These are phyloP conservation scores for Acanthacorydalis orientalis DNA, from an alignment of 2,888 invertebrate genomes.

Conservation along the genomic window DNA sequence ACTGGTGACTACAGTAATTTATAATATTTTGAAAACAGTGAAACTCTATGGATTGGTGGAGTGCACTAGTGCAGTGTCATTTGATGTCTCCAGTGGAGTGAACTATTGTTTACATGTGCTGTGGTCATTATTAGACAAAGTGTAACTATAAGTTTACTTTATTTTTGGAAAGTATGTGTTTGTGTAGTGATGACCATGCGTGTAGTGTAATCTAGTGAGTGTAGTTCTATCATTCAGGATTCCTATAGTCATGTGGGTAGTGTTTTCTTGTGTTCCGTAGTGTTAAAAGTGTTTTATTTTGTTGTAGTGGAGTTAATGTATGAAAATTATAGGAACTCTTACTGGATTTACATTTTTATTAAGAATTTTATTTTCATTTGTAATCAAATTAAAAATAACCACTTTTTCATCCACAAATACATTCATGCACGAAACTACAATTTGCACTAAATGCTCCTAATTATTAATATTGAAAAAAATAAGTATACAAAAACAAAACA, in stretches of 20 bases:
- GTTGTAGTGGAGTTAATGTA: neutral
- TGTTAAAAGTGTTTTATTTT: neutral
- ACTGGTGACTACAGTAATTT: no score
- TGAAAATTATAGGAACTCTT: no score
- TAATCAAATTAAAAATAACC: no score
- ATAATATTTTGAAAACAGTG: no score
- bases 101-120: neutral
- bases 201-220: conserved; percentile 3
- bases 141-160: neutral
- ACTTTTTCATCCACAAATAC: no score
- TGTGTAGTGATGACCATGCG: neutral
- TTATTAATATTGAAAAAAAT: no score
- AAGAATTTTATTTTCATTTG: neutral
- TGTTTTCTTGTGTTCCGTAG: neutral
- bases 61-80: neutral
- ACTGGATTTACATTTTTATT: neutral
- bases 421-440: no score
- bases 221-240: conserved; percentile 6
- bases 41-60: no score
- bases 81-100: conserved; percentile 1
- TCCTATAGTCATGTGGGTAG: neutral
- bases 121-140: neutral
- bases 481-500: no score
- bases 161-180: neutral
- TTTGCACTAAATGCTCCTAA: no score